Evolutionary conservation across 2,113 vertebrate species (phyloP), one percentile per base, ranked within the genome.

Genomic region (Pseudorectes ferrugineus): DNA sequence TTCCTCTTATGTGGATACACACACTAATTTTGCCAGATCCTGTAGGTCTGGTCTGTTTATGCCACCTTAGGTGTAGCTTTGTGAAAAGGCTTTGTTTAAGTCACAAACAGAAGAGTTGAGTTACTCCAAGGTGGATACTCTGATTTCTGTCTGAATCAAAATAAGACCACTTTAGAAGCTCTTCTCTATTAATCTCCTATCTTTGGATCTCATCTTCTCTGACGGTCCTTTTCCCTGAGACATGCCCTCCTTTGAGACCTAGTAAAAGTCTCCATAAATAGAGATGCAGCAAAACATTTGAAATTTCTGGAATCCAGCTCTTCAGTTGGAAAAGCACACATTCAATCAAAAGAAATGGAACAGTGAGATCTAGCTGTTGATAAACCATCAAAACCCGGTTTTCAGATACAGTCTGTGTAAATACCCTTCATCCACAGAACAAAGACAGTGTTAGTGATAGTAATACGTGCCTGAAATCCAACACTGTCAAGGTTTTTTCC

Each of bases 401-500:
- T 96, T 84, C 26, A 66, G 71, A 86, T 66, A 38, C 12, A 54
- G 70, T 45, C 12, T 40, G 9, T 66, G 77, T 78, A 88, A 75
- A 81, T 46, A 79, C 40, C 28, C 20, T 18, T 45, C 42, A 16
- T 66, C 35, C 61, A 61, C 42, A 52, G 79, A 79, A 62, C 28
- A 85, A 91, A 80, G 88, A 62, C 49, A 11, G 33, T 55, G 35
- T 70, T 62, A 42, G 74, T 55, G 89, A 90, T 77, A 65, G 87
- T n/a, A 84, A 81, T 89, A 91, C 1, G 4, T 89, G 59, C 35
- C 77, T 95, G 91, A 96, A 96, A 94, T 89, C 21, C 23, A 94
- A 74, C 5, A 21, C 81, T 16, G 46, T 46, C 65, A 33, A 76
- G 33, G 26, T 2, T 63, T 85, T 78, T 83, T 51, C 73, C 55